Conservation (phyloP, 2,113 vertebrate genomes). For the Colossoma macropomum region DNA sequence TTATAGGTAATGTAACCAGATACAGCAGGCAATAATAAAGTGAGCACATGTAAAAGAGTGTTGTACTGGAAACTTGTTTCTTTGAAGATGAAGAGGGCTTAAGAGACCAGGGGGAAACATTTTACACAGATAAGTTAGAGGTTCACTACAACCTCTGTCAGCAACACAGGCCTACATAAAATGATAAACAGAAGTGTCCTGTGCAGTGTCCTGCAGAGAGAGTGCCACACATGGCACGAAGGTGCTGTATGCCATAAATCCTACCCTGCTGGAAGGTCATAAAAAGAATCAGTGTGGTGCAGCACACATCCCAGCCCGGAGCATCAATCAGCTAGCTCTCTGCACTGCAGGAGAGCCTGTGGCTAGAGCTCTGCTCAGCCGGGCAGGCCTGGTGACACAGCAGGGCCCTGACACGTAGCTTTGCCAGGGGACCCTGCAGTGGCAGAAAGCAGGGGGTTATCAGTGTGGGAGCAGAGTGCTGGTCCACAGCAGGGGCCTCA, state of each 20-base stretch:
- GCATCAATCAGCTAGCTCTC: constrained; percentile 41
- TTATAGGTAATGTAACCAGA: too few species aligned
- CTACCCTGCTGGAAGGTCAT: constrained; percentile 48
- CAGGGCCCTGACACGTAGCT: constrained; percentile 2
- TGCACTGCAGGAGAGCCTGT: constrained; percentile 25
- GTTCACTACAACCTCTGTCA: constrained; percentile 16
- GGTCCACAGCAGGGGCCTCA: constrained; percentile 3
- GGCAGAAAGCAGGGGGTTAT: constrained; percentile 40
- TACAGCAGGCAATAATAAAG: too few species aligned
- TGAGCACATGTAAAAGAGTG: too few species aligned
- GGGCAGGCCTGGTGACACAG: neutral
- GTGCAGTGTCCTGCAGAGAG: constrained; percentile 29
- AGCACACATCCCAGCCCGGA: constrained; percentile 33
- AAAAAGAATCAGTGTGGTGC: constrained; percentile 48
- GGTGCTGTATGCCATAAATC: constrained; percentile 43
- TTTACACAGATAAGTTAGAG: constrained; percentile 21
- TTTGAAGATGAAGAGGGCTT: too few species aligned
- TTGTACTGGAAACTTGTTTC: too few species aligned
- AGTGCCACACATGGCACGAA: constrained; percentile 32
- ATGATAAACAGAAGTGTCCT: constrained; percentile 32
- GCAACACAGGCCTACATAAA: constrained; percentile 13
- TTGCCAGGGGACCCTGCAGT: constrained; percentile 13
- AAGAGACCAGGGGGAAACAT: too few species aligned
- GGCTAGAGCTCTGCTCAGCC: neutral
- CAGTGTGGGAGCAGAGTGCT: constrained; percentile 30